Conservation (phyloP, 2,888 invertebrate species). For the Taenaris catops region DNA sequence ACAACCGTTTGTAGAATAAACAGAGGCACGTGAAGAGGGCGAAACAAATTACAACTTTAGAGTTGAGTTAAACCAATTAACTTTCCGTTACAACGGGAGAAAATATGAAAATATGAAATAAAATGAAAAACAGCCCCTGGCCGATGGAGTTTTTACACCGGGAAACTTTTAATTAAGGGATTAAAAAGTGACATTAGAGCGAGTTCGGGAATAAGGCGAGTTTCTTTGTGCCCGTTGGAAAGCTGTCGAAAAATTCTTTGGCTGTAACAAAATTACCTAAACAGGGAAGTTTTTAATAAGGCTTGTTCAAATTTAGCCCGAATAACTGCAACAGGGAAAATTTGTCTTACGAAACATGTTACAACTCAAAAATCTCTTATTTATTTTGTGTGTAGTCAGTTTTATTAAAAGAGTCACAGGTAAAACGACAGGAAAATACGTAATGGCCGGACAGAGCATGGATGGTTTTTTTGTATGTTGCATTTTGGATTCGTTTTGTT, state of each 20-base stretch:
- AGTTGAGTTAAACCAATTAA: constrained; percentile 73
- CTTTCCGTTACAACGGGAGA: constrained; percentile 72
- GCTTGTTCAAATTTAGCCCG: too few relatives aligned
- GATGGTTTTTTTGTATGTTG: too few relatives aligned
- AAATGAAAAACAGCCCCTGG: constrained; percentile 70
- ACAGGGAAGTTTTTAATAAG: constrained; percentile 18
- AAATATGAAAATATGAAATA: constrained; percentile 75
- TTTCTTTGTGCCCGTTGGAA: constrained; percentile 54
- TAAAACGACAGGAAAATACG: too few relatives aligned
- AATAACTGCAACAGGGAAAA: too few relatives aligned
- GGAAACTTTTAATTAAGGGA: constrained; percentile 77
- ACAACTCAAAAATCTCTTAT: too few relatives aligned
- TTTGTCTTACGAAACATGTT: too few relatives aligned
- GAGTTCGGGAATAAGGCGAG: constrained; percentile 65
- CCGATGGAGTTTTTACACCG: constrained; percentile 51
- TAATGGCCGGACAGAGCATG: too few relatives aligned
- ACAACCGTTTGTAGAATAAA: constrained; percentile 59
- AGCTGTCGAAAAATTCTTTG: constrained; percentile 41
- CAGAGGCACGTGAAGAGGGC: constrained; percentile 58
- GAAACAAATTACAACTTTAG: constrained; percentile 74
- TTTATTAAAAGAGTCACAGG: too few relatives aligned
- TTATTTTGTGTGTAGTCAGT: too few relatives aligned
- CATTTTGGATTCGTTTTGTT: too few relatives aligned
- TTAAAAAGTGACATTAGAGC: constrained; percentile 75
- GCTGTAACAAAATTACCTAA: constrained; percentile 37